Percentiles rank a stretch among this genome's conserved stretches.
Evolutionary conservation across 2,113 vertebrate species (phyloP).

Genomic region (Urocynchramus pylzowi): DNA sequence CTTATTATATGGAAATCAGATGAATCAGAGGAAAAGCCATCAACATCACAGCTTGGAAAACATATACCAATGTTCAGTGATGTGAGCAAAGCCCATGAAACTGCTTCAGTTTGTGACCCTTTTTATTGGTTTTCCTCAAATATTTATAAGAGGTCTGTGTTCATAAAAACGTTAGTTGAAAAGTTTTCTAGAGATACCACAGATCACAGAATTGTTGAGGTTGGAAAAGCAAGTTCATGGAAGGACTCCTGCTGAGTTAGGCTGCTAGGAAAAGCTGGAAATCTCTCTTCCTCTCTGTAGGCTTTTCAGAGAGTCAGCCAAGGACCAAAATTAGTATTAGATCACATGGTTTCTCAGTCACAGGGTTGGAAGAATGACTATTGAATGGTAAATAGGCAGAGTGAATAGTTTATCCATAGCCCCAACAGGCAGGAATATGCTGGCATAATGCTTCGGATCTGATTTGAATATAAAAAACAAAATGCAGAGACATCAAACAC

Average conservation of each 20-base stretch:
- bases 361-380: neutral
- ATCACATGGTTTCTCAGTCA: neutral
- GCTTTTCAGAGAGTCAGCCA: slow-evolving; percentile 2
- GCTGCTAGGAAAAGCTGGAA: neutral
- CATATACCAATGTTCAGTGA: neutral
- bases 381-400: neutral
- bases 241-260: neutral
- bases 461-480: neutral
- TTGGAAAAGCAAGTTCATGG: slow-evolving; percentile 4
- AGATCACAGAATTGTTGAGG: neutral
- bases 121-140: neutral
- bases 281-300: slow-evolving; percentile 10
- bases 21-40: slow-evolving; percentile 45
- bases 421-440: neutral
- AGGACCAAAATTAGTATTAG: slow-evolving; percentile 16
- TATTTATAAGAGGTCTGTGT: neutral
- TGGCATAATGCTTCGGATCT: neutral
- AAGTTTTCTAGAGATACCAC: neutral
- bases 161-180: neutral
- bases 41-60: slow-evolving; percentile 35
- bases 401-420: neutral
- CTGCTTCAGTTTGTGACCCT: neutral
- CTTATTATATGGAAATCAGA: slow-evolving; percentile 56
- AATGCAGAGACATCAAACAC: neutral
- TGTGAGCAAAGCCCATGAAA: slow-evolving; percentile 22